A percentile compares a stretch with the other conserved stretches of the same genome.
phyloP scores from a whole-genome alignment of 1,140 invertebrate genomes.

The Theocolax elegans region DNA sequence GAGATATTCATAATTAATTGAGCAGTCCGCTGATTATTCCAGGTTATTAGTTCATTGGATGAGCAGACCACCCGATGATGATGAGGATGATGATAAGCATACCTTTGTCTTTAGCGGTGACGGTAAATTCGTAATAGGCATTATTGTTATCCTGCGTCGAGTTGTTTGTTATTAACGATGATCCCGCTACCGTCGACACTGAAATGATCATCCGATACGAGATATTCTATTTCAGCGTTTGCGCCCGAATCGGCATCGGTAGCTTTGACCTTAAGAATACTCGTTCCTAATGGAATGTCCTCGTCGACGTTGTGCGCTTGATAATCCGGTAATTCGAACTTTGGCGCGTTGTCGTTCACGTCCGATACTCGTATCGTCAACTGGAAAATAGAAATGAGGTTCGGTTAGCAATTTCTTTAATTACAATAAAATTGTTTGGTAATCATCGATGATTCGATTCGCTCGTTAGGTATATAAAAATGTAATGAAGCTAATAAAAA shows the following conservation, averaged over 20 bases:
- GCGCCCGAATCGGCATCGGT: conserved; percentile 92
- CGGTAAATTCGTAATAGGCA: conserved; percentile 93
- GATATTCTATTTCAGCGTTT: conserved; percentile 94
- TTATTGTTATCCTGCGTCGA: conserved; percentile 96
- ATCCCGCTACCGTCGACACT: conserved; percentile 91
- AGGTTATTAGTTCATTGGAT: too few relatives aligned
- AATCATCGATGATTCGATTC: too few relatives aligned
- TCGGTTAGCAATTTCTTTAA: too few relatives aligned
- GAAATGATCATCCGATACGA: conserved; percentile 92
- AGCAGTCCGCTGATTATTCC: too few relatives aligned
- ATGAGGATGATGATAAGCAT: too few relatives aligned
- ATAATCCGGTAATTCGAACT: conserved; percentile 94
- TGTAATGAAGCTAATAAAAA: too few relatives aligned
- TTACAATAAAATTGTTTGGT: too few relatives aligned
- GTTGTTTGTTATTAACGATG: conserved; percentile 91
- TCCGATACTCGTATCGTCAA: conserved; percentile 92
- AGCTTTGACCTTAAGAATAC: conserved; percentile 91
- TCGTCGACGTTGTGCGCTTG: conserved; percentile 95
- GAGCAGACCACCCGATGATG: too few relatives aligned
- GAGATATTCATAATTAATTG: too few relatives aligned
- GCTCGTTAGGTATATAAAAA: too few relatives aligned
- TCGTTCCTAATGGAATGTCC: conserved; percentile 90
- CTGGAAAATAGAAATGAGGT: conserved; percentile 66
- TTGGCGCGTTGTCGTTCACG: conserved; percentile 94
- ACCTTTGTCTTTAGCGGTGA: conserved; percentile 92